Conservation (phyloP, 2,888 invertebrate genomes). For the Ennomos fuscantarius region DNA sequence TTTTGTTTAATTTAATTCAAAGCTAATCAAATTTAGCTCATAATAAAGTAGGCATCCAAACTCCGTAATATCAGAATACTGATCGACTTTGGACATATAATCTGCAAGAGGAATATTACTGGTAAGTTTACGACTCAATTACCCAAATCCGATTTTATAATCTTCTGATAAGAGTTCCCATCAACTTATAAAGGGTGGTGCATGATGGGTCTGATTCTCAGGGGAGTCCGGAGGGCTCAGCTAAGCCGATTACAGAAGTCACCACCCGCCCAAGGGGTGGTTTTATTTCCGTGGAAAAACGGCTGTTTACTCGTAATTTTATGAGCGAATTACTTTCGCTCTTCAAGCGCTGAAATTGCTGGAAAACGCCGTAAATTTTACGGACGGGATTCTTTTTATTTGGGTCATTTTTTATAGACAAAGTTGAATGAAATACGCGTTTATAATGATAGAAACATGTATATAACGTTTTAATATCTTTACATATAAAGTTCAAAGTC, state of each 20-base stretch:
- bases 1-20: too few species aligned
- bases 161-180: slow-evolving; percentile 81
- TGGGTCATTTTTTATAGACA: slow-evolving; percentile 65
- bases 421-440: slow-evolving; percentile 33
- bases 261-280: slow-evolving; percentile 65
- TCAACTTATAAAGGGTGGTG: slow-evolving; percentile 77
- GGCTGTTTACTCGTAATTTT: slow-evolving; percentile 83
- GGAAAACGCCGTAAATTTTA: slow-evolving; percentile 77
- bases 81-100: slow-evolving; percentile 28
- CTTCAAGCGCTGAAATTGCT: slow-evolving; percentile 76
- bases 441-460: slow-evolving; percentile 26
- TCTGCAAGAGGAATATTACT: slow-evolving; percentile 40
- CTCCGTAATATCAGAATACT: slow-evolving; percentile 17
- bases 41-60: slow-evolving; percentile 12
- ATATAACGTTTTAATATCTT: too few species aligned
- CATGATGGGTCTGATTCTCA: slow-evolving; percentile 59
- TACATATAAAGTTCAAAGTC: too few species aligned
- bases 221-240: slow-evolving; percentile 63
- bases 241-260: slow-evolving; percentile 84
- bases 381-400: slow-evolving; percentile 74
- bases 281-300: slow-evolving; percentile 81
- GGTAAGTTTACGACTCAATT: slow-evolving; percentile 76
- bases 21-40: not conserved
- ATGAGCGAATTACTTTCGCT: slow-evolving; percentile 81
- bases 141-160: slow-evolving; percentile 81